Conservation (phyloP, 2,888 invertebrate genomes). For the Apodemia mormo region DNA sequence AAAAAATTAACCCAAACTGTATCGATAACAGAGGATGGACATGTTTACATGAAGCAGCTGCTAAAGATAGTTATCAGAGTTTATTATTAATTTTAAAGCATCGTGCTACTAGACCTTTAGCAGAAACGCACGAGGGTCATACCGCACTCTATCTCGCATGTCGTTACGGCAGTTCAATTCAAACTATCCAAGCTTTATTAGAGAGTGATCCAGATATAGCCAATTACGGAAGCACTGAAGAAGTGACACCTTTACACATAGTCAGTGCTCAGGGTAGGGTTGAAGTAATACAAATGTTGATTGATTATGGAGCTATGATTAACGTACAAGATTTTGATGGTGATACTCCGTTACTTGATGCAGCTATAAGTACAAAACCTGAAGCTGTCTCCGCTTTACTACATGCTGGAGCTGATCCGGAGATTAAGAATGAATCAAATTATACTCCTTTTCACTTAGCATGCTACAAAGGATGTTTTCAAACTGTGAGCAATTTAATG, state of each 20-base stretch:
- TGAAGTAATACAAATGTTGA: conserved; percentile 60
- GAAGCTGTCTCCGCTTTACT: conserved; percentile 57
- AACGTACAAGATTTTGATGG: conserved; percentile 75
- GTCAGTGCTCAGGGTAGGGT: conserved; percentile 63
- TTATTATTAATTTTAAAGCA: conserved; percentile 60
- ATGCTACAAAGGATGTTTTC: conserved; percentile 60
- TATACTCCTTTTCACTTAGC: conserved; percentile 73
- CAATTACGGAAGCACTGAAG: conserved; percentile 70
- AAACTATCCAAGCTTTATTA: conserved; percentile 59
- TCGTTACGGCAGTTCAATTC: conserved; percentile 55
- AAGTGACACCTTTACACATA: conserved; percentile 71
- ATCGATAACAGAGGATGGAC: conserved; percentile 80
- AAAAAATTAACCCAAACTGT: conserved; percentile 70
- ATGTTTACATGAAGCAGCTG: conserved; percentile 77
- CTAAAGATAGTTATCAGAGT: conserved; percentile 63
- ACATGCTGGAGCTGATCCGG: conserved; percentile 68
- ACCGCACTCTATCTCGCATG: conserved; percentile 74
- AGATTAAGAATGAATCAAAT: conserved; percentile 59
- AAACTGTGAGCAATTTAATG: conserved; percentile 54
- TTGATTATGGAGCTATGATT: conserved; percentile 65
- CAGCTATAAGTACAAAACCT: conserved; percentile 54
- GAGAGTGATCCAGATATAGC: conserved; percentile 62
- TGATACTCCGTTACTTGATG: conserved; percentile 74
- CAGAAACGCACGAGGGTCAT: conserved; percentile 74
- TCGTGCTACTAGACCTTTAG: conserved; percentile 54